Percentiles rank a stretch among this genome's conserved stretches.
These are phyloP conservation scores for Chouioia cunea DNA, from an alignment of 2,888 invertebrate genomes.

Conservation along the genomic window DNA sequence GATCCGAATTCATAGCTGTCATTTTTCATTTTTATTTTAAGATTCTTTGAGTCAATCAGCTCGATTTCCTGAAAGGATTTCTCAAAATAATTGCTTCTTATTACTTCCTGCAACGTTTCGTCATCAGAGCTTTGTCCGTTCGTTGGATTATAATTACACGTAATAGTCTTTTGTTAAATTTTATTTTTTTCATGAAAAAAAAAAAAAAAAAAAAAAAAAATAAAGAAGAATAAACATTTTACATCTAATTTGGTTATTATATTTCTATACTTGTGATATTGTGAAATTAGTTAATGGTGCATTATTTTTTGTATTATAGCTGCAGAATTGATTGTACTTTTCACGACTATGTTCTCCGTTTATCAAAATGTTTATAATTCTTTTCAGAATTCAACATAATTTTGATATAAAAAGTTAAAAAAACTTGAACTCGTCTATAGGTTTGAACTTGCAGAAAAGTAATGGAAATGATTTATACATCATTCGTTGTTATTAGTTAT, in stretches of 20 bases:
- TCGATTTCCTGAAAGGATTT: constrained; percentile 44
- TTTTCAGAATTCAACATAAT: constrained; percentile 26
- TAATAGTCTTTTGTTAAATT: constrained; percentile 48
- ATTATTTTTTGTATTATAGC: neutral
- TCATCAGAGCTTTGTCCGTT: constrained; percentile 47
- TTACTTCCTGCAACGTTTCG: constrained; percentile 47
- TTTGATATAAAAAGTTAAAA: neutral
- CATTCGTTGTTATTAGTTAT: no score
- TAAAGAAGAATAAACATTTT: constrained; percentile 47
- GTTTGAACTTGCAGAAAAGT: neutral
- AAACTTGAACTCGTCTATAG: neutral
- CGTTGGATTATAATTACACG: constrained; percentile 47
- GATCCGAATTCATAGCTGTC: constrained; percentile 42
- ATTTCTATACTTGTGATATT: neutral
- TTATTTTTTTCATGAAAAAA: constrained; percentile 41
- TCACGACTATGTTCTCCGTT: constrained; percentile 1
- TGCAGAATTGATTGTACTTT: no score
- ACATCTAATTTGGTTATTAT: constrained; percentile 19
- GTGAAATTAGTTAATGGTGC: neutral
- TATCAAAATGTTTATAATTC: constrained; percentile 31
- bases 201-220: no score
- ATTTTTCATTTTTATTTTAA: constrained; percentile 48
- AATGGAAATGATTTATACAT: no score
- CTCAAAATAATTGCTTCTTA: constrained; percentile 46
- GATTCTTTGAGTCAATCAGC: constrained; percentile 46